A percentile compares a stretch with the other conserved stretches of the same genome.
These are phyloP conservation scores for Darevskia mixta DNA, from an alignment of 2,797 vertebrate genomes.

Conservation along the genomic window DNA sequence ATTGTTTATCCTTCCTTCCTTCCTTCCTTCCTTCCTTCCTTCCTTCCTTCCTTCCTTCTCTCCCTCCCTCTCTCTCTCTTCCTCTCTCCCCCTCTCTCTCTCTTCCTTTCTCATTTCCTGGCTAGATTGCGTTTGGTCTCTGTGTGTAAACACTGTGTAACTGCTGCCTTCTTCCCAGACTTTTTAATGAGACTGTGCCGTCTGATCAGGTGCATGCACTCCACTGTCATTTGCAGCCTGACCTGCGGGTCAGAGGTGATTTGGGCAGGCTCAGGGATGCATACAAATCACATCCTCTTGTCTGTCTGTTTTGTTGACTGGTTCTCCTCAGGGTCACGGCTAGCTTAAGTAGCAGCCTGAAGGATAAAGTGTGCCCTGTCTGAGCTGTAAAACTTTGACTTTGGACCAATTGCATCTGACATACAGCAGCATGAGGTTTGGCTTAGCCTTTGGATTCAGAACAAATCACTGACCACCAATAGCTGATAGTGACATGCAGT, in stretches of 20 bases:
- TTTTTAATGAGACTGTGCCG: conserved; percentile 86
- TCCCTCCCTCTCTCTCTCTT: background rate
- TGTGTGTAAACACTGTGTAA: conserved; percentile 79
- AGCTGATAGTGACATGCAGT: conserved; percentile 81
- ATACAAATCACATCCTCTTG: conserved; percentile 89
- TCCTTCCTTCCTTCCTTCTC: conserved; percentile 15
- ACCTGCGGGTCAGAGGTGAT: conserved; percentile 85
- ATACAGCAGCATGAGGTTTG: conserved; percentile 84
- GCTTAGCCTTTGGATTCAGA: conserved; percentile 83
- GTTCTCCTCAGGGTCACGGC: conserved; percentile 86
- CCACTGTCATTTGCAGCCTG: conserved; percentile 86
- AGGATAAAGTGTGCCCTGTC: conserved; percentile 86
- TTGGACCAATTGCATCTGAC: conserved; percentile 85
- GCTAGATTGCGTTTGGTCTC: conserved; percentile 78
- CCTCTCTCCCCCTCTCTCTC: background rate
- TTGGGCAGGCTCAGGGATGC: conserved; percentile 82
- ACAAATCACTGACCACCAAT: conserved; percentile 85
- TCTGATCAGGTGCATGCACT: conserved; percentile 85
- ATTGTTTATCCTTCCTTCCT: conserved; percentile 60
- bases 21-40: background rate
- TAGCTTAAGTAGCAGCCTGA: conserved; percentile 86
- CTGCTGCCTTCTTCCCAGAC: conserved; percentile 77
- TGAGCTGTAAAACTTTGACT: conserved; percentile 85
- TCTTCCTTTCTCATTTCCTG: conserved; percentile 77
- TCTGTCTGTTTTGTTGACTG: conserved; percentile 88